These are phyloP conservation scores for Pseudochirops corinnae DNA, from an alignment of 2,797 vertebrate species.

Conservation along the genomic window DNA sequence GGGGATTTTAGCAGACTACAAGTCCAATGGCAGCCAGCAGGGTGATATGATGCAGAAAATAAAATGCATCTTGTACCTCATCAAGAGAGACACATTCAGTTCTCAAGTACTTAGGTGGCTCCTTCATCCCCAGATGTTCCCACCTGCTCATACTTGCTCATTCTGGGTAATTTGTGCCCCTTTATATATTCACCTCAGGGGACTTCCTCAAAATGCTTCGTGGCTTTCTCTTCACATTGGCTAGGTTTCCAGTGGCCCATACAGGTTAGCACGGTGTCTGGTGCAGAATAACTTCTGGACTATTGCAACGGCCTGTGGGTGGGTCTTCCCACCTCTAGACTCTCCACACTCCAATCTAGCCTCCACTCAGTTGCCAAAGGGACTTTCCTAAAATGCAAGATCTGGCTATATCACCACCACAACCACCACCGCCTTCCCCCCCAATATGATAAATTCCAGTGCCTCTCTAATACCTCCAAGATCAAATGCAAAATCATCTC, in stretches of 20 bases:
- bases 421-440: not conserved
- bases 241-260: not conserved
- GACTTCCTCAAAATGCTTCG: not conserved
- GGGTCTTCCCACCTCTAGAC: not conserved
- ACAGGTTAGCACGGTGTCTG: not conserved
- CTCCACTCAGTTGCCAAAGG: not conserved
- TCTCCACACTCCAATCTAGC: not conserved
- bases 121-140: not conserved
- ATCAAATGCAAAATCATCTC: not conserved
- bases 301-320: not conserved
- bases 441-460: not conserved
- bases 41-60: not conserved
- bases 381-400: not conserved
- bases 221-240: not conserved
- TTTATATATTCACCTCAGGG: not conserved
- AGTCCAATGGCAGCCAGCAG: not conserved
- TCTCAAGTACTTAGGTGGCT: not conserved
- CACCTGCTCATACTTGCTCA: not conserved
- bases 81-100: not conserved
- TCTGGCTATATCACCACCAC: not conserved
- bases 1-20: not conserved
- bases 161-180: not conserved
- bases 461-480: not conserved
- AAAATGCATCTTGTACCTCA: not conserved
- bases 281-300: not conserved